Base-by-base conservation (phyloP, 1,140 invertebrate genomes). In the Rhagoletis zephyria region DNA sequence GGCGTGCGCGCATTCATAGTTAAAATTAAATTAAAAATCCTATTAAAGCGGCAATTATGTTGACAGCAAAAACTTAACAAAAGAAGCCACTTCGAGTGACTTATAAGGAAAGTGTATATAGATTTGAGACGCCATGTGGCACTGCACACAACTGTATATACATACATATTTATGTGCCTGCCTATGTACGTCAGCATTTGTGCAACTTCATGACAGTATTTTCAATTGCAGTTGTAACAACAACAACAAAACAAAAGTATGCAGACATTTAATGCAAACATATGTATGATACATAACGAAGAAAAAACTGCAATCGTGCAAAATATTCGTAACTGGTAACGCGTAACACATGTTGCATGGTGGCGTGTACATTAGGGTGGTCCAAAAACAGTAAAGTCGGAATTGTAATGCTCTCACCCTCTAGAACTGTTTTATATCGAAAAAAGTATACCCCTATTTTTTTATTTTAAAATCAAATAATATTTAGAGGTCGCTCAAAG, bases 11-110 rank as follows among this genome's bases (percentile, higher is more conserved):
- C n/a, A 60, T 30, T 30, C 6, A 63, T 14, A 63, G 9, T 63
- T 63, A 63, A 63, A 63, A 67, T 42, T 40, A 67, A 67, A 67
- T 42, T 67, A 42, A 67, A 67, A 67, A 40, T 67, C 65, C n/a
- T 40, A 67, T 67, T 67, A 40, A 67, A 67, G 5, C 9, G 30
- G 4, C 30, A 67, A 67, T 40, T 67, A 67, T 30, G 65, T 42
- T 67, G 16, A 67, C 65, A 67, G 10, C 65, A 40, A 67, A 19
- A 40, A 67, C 30, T 67, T 42, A 40, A 30, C 19, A 67, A 1
- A 40, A 67, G n/a, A 42, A 67, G 30, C 7, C 30, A 67, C 65
- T 67, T 30, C 3, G 10, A 67, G 19, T 2, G 30, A 30, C 65
- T 12, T 67, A 45, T 67, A 67, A 40, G 65, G 65, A 30, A 67